Conservation (phyloP, 1,140 invertebrate species). For the Calephelis virginiensis region DNA sequence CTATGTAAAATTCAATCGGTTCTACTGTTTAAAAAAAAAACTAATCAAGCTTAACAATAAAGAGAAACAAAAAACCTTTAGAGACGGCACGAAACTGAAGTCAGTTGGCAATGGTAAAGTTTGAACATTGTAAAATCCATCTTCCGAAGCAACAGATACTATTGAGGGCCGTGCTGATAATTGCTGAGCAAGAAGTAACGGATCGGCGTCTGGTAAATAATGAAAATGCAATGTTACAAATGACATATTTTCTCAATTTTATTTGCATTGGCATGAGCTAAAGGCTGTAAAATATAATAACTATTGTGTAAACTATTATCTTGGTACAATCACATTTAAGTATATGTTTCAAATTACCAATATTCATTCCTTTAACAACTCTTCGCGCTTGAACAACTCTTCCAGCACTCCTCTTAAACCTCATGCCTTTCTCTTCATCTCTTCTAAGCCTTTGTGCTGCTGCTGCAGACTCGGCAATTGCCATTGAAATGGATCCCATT, state of each 20-base stretch:
- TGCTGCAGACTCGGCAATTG: conserved; percentile 65
- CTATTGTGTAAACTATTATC: too few relatives aligned
- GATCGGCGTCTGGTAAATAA: conserved; percentile 55
- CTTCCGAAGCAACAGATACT: conserved; percentile 69
- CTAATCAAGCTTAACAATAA: background rate
- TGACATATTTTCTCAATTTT: too few relatives aligned
- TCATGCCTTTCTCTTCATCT: conserved; percentile 68
- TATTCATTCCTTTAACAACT: conserved; percentile 72
- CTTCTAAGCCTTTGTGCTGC: conserved; percentile 62
- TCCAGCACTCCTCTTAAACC: conserved; percentile 66
- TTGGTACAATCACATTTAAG: too few relatives aligned
- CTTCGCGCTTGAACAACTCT: conserved; percentile 63
- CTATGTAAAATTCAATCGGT: too few relatives aligned
- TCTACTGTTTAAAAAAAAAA: background rate
- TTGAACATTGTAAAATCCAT: conserved; percentile 58
- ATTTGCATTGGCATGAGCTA: too few relatives aligned
- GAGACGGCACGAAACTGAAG: conserved; percentile 62
- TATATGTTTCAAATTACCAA: conserved; percentile 39
- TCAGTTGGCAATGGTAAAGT: conserved; percentile 62
- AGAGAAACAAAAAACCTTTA: conserved; percentile 43
- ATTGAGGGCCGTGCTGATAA: conserved; percentile 67
- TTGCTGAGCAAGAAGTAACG: conserved; percentile 63
- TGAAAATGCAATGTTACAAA: too few relatives aligned
- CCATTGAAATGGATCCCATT: conserved; percentile 62
- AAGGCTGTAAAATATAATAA: too few relatives aligned